Base-by-base conservation (phyloP, 2,797 vertebrate genomes). In the Mormyrops attenuatus region DNA sequence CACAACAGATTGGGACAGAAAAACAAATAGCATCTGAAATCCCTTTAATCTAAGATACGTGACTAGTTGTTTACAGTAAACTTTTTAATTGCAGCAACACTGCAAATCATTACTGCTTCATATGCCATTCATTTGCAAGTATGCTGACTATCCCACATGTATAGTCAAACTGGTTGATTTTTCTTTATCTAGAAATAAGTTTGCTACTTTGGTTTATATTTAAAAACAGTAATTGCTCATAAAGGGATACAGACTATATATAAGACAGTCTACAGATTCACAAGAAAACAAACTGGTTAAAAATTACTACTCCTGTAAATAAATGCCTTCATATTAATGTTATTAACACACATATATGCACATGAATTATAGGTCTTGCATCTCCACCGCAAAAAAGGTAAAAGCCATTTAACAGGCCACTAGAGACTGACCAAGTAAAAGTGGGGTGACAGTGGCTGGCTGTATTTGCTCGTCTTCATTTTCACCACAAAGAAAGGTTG, bases 11-110 rank as follows among this genome's bases (percentile, higher is more conserved):
- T 38, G 88, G 22, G 52, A 38, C 89, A 49, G 85, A 41, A 30
- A 69, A 77, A 87, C 47, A 7, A 91, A 66, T 6, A 49, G 50
- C 88, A 88, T 52, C 82, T 34, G 57, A 90, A 55, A 89, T 90
- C 91, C 92, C 91, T 92, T 92, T 91, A 87, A 88, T 88, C 50
- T 86, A 53, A 88, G 38, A 89, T 53, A 87, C 77, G 63, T 90
- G 89, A 88, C 86, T 8, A 53, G 85, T 88, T 0, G 69, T 88
- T 30, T 89, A 84, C 90, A 90, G 89, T 85, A 89, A 11, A 22
- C 57, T 22, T 26, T 60, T 85, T 86, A 89, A 66, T 47, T 22
- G 38, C 89, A 85, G 44, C 77, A 90, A 66, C 57, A 88, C 41
- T 88, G 22, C 86, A 88, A 87, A 91, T 91, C 88, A 91, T 91